Evolutionary conservation across 2,113 vertebrate species (phyloP), one percentile per base, ranked within the genome.

Genomic region (Mugil cephalus): DNA sequence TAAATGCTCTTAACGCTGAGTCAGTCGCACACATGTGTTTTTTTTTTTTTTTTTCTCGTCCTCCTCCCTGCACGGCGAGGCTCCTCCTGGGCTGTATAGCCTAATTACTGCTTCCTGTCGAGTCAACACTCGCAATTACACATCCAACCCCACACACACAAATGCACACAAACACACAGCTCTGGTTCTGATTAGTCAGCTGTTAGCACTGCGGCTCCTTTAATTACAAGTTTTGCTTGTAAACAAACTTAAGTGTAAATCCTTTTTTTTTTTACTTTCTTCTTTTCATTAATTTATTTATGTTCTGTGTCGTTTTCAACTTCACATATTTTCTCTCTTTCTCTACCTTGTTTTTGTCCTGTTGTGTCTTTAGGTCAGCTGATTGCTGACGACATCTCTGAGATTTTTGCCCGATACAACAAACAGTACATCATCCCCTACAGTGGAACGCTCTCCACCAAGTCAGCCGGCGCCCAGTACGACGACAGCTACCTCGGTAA

Each of bases 401-500:
- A 99, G 89, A 97, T 99, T 30, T 93, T 99, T 13, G 72, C 79
- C 7, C 95, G 94, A 15, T 91, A 93, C 6, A 82, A 90, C 42
- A 68, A 91, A 4, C 68, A 79, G 0, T 91, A 86, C 74, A 87
- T 94, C 39, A 96, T 87, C 0, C 88, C 85, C 1, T 99, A 97
- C 19, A 81, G 75, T 1, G 94, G 93, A 73, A 97, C 96, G 13
- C 58, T 95, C 38, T 80, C 95, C 65, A 99, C 97, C 30, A 95
- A 93, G 36, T 80, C 96, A 1, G 96, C 97, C 21, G 92, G 93
- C 8, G 95, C 96, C 34, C 87, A 93, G 72, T 99, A 95, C 40
- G 98, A 99, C 63, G 98, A 99, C 93, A 99, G 98, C 88, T 99
- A 99, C 85, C 83, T 99, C 30, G 98, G 98, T 99, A 91, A 3